Evolutionary conservation across 1,140 invertebrate species (phyloP).

Genomic region (Macrocentrus cingulum): DNA sequence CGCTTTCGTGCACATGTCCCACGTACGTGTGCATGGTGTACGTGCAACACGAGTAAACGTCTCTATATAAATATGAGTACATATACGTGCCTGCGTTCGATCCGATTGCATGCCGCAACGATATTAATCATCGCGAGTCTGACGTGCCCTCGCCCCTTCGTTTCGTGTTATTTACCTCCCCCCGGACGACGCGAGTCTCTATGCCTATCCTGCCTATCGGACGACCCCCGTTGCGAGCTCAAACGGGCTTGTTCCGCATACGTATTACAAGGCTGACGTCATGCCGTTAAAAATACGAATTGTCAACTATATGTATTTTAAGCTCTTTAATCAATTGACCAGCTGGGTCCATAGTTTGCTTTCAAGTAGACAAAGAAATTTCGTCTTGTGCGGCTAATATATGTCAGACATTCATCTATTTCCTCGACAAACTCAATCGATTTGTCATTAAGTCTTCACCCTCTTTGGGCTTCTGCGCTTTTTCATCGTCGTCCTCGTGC

Average conservation of each 20-base stretch:
- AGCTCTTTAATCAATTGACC: too few species aligned
- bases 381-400: not conserved
- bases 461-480: too few species aligned
- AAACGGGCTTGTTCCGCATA: not conserved
- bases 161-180: constrained; percentile 47
- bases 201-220: constrained; percentile 7
- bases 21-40: not conserved
- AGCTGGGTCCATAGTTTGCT: too few species aligned
- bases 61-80: not conserved
- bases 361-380: not conserved
- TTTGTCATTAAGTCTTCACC: constrained; percentile 3
- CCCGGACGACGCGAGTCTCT: constrained; percentile 11
- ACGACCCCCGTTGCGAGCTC: constrained; percentile 11
- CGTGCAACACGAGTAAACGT: not conserved
- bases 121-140: constrained; percentile 53
- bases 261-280: not conserved
- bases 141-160: constrained; percentile 51
- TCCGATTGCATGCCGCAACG: constrained; percentile 54
- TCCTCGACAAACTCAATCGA: constrained; percentile 3
- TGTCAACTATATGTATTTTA: too few species aligned
- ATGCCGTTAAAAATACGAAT: too few species aligned
- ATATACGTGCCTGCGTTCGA: constrained; percentile 34
- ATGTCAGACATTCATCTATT: constrained; percentile 12
- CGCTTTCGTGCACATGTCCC: constrained; percentile 5
- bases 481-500: not conserved